Base-by-base conservation (phyloP, 2,888 invertebrate genomes). In the Drosophila suboccidentalis region DNA sequence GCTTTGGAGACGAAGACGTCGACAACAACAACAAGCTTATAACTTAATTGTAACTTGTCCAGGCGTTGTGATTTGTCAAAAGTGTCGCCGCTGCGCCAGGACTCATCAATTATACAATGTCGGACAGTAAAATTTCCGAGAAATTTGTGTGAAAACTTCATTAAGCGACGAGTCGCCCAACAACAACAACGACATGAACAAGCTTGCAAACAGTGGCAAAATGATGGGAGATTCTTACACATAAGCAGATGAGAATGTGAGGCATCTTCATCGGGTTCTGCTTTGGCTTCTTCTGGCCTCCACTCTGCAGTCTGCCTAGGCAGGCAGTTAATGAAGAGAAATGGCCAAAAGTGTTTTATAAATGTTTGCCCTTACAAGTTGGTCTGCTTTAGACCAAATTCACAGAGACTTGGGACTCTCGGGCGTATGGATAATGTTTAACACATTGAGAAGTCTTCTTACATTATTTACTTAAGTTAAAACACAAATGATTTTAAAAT, bases 261-360 rank as follows among this genome's bases (percentile, higher is more conserved):
- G 60, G 34, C 22, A 10, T n/a, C 34, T 32, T 54, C 41, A 36
- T 47, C 11, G 11, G 17, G 2, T 22, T 41, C 58, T 57, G 41
- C 15, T 44, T 22, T 41, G 62, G 55, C 55, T 41, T 44, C 19
- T 36, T 15, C 17, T 41, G 36, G 39, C 22, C 32, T 38, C 10
- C 49, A 19, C 19, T 34, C 8, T 19, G 13, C 13, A 17, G 49
- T 13, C 13, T 50, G 51, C 44, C 60, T 59, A n/a, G 67, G 66
- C 53, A 63, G 66, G 64, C 68, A 75, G 72, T 69, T 83, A 85
- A 85, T 87, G 87, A 89, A 85, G 84, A 89, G 87, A 87, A 89
- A 85, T 85, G 82, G 73, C 82, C 69, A 59, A 86, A 75, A 88
- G 87, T 86, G 88, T 76, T 83, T 83, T 80, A 77, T 82, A 82